Percentiles rank a stretch among this genome's conserved stretches.
Conservation (phyloP, 2,797 vertebrate genomes). For the Atherinosoma microstoma region DNA sequence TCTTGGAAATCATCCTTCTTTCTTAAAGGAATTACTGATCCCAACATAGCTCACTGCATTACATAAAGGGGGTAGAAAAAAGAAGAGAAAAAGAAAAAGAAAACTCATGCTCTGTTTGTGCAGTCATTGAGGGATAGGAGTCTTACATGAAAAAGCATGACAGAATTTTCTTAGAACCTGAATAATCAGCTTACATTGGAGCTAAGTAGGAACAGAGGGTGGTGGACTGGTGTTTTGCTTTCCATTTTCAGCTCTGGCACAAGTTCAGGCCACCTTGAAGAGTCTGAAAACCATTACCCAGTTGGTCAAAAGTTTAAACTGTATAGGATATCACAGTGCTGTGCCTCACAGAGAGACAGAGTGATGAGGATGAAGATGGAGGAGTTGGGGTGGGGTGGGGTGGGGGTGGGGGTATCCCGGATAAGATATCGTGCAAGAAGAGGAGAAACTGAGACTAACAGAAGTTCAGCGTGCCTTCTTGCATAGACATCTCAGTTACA, state of each 20-base stretch:
- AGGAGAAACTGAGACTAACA: constrained; percentile 68
- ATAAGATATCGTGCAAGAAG: constrained; percentile 77
- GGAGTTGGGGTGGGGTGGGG: constrained; percentile 35
- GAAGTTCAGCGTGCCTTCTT: constrained; percentile 68
- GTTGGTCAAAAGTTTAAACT: constrained; percentile 80
- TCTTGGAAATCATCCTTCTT: constrained; percentile 13
- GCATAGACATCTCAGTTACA: constrained; percentile 75
- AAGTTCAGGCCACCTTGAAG: constrained; percentile 79
- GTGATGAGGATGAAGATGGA: constrained; percentile 51
- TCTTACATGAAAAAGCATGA: constrained; percentile 70
- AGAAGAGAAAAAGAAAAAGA: constrained; percentile 60
- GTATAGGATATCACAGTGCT: constrained; percentile 74
- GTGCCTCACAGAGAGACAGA: constrained; percentile 60
- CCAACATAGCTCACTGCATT: constrained; percentile 44
- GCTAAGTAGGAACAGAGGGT: constrained; percentile 80
- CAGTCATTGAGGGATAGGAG: constrained; percentile 44
- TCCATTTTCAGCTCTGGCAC: constrained; percentile 79
- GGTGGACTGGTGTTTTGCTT: constrained; percentile 75
- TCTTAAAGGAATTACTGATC: constrained; percentile 39
- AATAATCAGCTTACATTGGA: constrained; percentile 80
- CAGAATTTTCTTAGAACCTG: constrained; percentile 66
- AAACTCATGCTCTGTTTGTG: constrained; percentile 46
- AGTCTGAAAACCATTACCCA: constrained; percentile 82
- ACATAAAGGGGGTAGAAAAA: constrained; percentile 48
- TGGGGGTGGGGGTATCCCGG: constrained; percentile 49